Evolutionary conservation across 2,888 invertebrate genomes (phyloP).

Genomic region (Polyommatus icarus): DNA sequence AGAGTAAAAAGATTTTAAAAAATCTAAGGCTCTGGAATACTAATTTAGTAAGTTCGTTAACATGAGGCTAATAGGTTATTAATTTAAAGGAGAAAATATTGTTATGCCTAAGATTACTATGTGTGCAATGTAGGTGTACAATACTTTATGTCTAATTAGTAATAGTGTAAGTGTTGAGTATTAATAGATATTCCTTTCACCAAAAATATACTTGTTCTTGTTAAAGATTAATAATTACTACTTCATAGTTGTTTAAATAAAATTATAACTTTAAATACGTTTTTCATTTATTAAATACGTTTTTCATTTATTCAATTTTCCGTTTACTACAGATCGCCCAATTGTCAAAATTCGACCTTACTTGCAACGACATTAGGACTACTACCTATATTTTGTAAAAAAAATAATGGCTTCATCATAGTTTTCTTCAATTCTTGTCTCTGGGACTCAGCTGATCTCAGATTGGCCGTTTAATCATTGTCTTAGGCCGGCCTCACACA

Average conservation of each 20-base stretch:
- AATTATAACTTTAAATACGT: neutral
- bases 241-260: neutral
- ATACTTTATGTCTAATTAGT: neutral
- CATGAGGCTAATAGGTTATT: constrained; percentile 12
- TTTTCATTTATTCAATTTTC: no score
- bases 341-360: no score
- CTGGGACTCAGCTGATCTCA: no score
- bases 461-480: no score
- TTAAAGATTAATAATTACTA: no score
- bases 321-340: no score
- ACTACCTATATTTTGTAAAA: no score
- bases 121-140: constrained; percentile 13
- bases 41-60: neutral
- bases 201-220: neutral
- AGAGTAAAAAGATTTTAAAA: neutral
- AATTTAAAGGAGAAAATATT: neutral
- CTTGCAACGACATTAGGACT: no score
- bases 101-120: neutral
- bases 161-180: neutral
- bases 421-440: no score
- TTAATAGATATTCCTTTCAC: neutral
- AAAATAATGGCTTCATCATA: no score
- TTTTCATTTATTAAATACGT: neutral
- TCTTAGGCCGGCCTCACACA: no score
- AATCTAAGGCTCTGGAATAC: neutral